Evolutionary conservation across 2,888 invertebrate species (phyloP).

Genomic region (Ophion ellenae): DNA sequence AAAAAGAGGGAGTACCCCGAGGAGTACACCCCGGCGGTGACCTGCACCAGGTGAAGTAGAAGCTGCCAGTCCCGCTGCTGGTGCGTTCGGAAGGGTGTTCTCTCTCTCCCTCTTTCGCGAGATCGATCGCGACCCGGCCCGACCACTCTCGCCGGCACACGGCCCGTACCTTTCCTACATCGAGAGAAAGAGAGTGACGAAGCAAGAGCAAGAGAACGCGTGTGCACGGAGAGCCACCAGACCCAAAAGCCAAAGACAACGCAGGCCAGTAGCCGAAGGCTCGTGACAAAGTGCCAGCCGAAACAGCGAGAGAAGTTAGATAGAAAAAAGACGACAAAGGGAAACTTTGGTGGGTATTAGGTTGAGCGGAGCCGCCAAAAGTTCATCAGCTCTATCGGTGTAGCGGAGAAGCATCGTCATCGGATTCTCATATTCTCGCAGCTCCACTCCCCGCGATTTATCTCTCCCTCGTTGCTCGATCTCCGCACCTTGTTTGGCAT

Average conservation of each 20-base stretch:
- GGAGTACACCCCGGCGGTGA: slow-evolving; percentile 64
- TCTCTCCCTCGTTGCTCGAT: slow-evolving; percentile 6
- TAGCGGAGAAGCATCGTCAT: not conserved
- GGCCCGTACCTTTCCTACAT: slow-evolving; percentile 55
- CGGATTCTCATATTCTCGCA: not conserved
- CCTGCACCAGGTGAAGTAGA: slow-evolving; percentile 65
- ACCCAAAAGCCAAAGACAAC: slow-evolving; percentile 48
- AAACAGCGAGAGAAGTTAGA: slow-evolving; percentile 51
- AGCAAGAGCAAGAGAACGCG: slow-evolving; percentile 41
- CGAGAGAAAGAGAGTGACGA: slow-evolving; percentile 51
- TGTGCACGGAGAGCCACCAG: slow-evolving; percentile 32
- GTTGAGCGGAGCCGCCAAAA: slow-evolving; percentile 34
- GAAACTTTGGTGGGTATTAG: slow-evolving; percentile 20
- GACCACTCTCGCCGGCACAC: slow-evolving; percentile 63
- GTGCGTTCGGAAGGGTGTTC: slow-evolving; percentile 65
- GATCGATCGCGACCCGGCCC: slow-evolving; percentile 68
- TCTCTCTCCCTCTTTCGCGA: slow-evolving; percentile 67
- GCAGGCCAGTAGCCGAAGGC: slow-evolving; percentile 30
- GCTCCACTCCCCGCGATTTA: slow-evolving; percentile 3
- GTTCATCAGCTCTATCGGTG: slow-evolving; percentile 14
- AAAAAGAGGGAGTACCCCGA: slow-evolving; percentile 38
- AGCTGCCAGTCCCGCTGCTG: slow-evolving; percentile 59
- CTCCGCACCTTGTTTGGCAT: slow-evolving; percentile 6
- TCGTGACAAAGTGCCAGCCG: slow-evolving; percentile 52
- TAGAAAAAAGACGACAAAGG: slow-evolving; percentile 1